A percentile compares a stretch with the other conserved stretches of the same genome.
Evolutionary conservation across 1,140 invertebrate species (phyloP).

Genomic region (Himalopsyche phryganea): DNA sequence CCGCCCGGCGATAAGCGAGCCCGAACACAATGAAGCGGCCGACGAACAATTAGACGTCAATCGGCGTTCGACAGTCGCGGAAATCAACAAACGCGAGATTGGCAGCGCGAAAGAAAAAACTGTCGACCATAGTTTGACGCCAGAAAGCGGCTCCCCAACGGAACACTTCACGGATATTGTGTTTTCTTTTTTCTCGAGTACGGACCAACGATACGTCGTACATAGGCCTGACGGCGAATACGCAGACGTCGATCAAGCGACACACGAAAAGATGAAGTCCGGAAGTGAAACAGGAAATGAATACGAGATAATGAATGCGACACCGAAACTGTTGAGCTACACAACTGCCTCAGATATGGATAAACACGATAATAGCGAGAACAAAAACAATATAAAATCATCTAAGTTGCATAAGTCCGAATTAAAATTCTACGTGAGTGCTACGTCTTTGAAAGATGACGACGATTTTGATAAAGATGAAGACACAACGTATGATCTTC

Average conservation of each 20-base stretch:
- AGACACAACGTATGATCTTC: constrained; percentile 17
- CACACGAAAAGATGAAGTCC: constrained; percentile 9
- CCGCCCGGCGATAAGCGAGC: constrained; percentile 2
- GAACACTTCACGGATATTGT: constrained; percentile 31
- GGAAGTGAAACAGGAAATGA: constrained; percentile 24
- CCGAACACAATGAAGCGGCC: not conserved
- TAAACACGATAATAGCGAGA: not conserved
- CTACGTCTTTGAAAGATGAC: constrained; percentile 19
- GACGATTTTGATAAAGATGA: not conserved
- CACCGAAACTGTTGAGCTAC: not conserved
- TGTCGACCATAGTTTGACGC: not conserved
- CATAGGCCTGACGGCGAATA: constrained; percentile 8
- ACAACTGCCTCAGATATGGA: constrained; percentile 2
- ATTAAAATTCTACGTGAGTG: constrained; percentile 28
- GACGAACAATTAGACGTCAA: not conserved
- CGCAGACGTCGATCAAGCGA: not conserved
- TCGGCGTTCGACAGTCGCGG: not conserved
- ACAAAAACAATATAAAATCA: not conserved
- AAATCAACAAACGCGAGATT: not conserved
- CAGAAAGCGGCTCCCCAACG: constrained; percentile 13
- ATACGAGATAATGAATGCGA: constrained; percentile 28
- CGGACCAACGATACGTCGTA: constrained; percentile 25
- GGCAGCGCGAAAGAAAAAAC: not conserved
- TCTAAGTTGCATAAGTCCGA: constrained; percentile 25
- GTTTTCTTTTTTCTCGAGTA: constrained; percentile 33